phyloP scores from a whole-genome alignment of 2,113 vertebrate species.

The Vulpes ferrilata region DNA sequence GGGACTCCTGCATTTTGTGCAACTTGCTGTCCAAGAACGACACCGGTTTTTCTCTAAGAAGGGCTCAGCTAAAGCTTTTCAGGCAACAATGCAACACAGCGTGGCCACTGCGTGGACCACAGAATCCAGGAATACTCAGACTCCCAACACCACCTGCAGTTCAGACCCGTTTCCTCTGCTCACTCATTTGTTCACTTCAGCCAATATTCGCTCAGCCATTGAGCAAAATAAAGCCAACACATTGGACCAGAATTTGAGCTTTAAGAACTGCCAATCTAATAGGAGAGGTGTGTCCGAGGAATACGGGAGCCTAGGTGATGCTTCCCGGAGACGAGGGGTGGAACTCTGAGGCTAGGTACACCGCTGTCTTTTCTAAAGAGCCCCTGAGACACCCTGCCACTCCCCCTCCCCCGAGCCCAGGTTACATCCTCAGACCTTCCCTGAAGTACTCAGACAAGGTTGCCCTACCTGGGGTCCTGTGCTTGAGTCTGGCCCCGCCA shows the following conservation, averaged over 20 bases:
- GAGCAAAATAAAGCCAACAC: background rate
- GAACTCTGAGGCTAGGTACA: background rate
- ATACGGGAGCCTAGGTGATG: too few species aligned
- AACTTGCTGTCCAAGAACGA: background rate
- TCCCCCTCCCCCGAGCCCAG: background rate
- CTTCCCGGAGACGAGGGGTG: background rate
- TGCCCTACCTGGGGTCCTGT: rapidly evolving
- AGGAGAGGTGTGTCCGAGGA: too few species aligned
- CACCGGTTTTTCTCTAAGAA: background rate
- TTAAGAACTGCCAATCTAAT: background rate
- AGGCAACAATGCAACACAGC: background rate
- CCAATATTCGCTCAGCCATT: background rate
- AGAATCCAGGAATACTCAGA: background rate
- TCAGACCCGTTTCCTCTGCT: background rate
- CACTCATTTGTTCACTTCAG: background rate
- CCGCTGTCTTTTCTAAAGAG: background rate
- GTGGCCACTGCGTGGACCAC: background rate
- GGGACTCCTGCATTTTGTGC: background rate
- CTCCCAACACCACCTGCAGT: background rate
- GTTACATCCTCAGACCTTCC: background rate
- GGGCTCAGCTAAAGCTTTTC: background rate
- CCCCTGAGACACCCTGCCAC: too few species aligned
- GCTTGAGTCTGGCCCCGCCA: background rate
- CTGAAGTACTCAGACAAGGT: background rate
- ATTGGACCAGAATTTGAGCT: background rate